Percentiles rank a stretch among this genome's conserved stretches.
Evolutionary conservation across 2,797 vertebrate genomes (phyloP).

Genomic region (Alca torda): DNA sequence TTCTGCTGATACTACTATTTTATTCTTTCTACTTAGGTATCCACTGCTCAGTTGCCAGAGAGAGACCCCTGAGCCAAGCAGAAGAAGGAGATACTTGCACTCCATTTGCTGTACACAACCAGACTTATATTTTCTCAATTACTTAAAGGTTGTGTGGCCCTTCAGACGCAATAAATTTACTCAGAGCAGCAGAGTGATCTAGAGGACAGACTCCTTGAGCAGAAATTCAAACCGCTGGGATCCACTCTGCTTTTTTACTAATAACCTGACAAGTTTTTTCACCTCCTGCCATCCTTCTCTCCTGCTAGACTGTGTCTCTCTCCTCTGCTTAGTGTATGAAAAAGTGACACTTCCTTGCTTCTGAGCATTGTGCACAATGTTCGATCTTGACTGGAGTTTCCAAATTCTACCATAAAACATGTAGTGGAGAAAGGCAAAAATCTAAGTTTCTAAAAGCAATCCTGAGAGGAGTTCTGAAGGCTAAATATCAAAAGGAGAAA

Average conservation of each 20-base stretch:
- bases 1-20: not conserved
- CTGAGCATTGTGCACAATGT: not conserved
- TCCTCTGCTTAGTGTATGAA: not conserved
- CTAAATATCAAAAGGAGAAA: not conserved
- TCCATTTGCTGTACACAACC: not conserved
- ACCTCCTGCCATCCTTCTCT: not conserved
- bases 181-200: not conserved
- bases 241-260: not conserved
- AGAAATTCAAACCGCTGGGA: not conserved
- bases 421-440: not conserved
- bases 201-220: not conserved
- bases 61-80: not conserved
- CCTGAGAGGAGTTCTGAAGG: not conserved
- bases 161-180: not conserved
- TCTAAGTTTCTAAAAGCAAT: not conserved
- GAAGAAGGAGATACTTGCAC: not conserved
- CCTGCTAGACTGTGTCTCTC: not conserved
- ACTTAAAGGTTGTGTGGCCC: not conserved
- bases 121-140: not conserved
- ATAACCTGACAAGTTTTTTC: not conserved
- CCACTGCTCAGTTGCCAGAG: not conserved
- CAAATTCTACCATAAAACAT: not conserved
- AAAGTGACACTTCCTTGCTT: not conserved
- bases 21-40: not conserved
- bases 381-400: not conserved